These are phyloP conservation scores for Clavelina lepadiformis DNA, from an alignment of 23 tunicate genomes.

Conservation along the genomic window DNA sequence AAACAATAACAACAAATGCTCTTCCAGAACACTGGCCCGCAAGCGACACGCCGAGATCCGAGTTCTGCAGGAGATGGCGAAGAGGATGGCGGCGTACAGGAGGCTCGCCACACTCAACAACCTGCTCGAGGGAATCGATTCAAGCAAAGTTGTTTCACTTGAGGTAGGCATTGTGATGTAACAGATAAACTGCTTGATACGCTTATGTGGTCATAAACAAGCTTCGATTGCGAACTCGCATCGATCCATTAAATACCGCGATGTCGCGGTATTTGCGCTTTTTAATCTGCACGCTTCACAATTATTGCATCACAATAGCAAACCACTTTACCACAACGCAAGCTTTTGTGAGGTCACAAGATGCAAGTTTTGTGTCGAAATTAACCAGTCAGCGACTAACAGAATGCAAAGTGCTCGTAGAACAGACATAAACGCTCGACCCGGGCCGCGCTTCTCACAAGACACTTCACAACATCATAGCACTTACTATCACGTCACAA, in stretches of 20 bases:
- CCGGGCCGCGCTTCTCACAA: too few relatives aligned
- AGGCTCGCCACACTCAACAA: conserved; percentile 26
- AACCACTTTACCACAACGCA: too few relatives aligned
- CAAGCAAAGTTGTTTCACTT: conserved; percentile 20
- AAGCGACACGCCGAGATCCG: conserved; percentile 71
- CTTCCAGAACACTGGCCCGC: conserved; percentile 36
- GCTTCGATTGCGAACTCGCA: conserved; percentile 53
- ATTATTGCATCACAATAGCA: too few relatives aligned
- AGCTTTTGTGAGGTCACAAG: too few relatives aligned
- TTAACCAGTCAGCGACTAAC: too few relatives aligned
- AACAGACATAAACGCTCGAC: too few relatives aligned
- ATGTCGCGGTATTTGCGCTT: too few relatives aligned
- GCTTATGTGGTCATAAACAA: conserved; percentile 5
- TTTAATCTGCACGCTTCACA: too few relatives aligned
- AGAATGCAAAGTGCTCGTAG: too few relatives aligned
- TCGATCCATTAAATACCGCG: conserved; percentile 9
- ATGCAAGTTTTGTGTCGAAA: too few relatives aligned
- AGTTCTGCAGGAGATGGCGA: conserved; percentile 19
- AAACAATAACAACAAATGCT: neutral
- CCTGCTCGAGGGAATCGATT: conserved; percentile 28
- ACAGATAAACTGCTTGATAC: conserved; percentile 8
- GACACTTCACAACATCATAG: too few relatives aligned
- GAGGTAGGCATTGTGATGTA: conserved; percentile 21
- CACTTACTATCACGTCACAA: too few relatives aligned
- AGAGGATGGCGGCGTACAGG: conserved; percentile 3